Evolutionary conservation across 2,797 vertebrate genomes (phyloP).

Genomic region (Melanotaenia boesemani): DNA sequence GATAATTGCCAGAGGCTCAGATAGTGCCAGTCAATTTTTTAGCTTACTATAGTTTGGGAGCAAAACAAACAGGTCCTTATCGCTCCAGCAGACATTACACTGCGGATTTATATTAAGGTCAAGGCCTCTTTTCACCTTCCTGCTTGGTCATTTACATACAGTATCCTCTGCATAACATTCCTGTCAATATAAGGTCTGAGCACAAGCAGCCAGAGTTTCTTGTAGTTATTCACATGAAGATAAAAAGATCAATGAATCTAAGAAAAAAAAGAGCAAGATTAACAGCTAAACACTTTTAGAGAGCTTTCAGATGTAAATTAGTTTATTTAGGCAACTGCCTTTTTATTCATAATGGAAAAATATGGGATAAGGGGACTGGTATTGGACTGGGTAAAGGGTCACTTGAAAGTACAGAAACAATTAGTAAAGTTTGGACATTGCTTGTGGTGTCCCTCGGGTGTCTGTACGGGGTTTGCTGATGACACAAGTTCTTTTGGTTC

Average conservation of each 20-base stretch:
- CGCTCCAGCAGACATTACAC: constrained; percentile 71
- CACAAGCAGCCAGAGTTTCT: not conserved
- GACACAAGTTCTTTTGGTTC: no score
- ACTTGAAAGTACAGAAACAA: no score
- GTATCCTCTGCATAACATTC: constrained; percentile 33
- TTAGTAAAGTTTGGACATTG: no score
- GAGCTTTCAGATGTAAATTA: no score
- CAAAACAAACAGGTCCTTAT: constrained; percentile 76
- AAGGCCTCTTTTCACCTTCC: constrained; percentile 67
- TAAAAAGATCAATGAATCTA: not conserved
- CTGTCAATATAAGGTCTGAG: not conserved
- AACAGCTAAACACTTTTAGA: not conserved
- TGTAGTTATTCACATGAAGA: constrained; percentile 56
- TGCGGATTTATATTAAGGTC: constrained; percentile 74
- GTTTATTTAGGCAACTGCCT: no score
- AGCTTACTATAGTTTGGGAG: constrained; percentile 65
- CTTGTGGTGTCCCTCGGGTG: no score
- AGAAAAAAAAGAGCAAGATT: not conserved
- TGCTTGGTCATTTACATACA: constrained; percentile 55
- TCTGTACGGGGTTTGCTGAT: no score
- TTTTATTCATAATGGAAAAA: no score
- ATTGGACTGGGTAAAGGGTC: no score
- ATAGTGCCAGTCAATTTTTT: constrained; percentile 82
- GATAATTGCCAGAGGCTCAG: constrained; percentile 83
- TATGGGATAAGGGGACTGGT: no score